Percentiles rank a stretch among this genome's conserved stretches.
phyloP scores from a whole-genome alignment of 2,888 invertebrate species.

The Latheticus oryzae region DNA sequence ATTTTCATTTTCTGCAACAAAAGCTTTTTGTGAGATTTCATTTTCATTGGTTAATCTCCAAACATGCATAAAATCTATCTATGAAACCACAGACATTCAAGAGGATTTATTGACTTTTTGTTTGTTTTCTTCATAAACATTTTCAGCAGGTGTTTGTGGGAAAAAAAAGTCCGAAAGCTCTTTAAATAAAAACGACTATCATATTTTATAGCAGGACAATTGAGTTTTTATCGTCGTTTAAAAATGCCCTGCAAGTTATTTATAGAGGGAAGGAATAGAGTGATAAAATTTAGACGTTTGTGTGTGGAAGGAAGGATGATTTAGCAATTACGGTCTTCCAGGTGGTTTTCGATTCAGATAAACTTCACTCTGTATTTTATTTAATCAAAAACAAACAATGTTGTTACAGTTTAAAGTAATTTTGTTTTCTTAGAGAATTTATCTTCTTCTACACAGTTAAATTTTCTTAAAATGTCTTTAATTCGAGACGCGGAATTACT shows the following conservation, averaged over 20 bases:
- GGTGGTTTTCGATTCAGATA: too few species aligned
- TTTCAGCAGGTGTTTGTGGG: too few species aligned
- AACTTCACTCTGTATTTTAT: too few species aligned
- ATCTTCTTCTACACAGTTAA: too few species aligned
- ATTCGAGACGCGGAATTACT: not conserved
- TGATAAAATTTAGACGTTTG: conserved; percentile 29
- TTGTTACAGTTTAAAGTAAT: too few species aligned
- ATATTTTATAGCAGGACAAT: conserved; percentile 18
- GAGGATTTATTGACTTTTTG: too few species aligned
- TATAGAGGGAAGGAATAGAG: conserved; percentile 11
- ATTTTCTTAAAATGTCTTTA: not conserved
- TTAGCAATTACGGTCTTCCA: conserved; percentile 15
- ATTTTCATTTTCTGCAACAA: conserved; percentile 14
- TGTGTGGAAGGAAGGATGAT: conserved; percentile 20
- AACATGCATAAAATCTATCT: conserved; percentile 19
- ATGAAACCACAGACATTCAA: conserved; percentile 12
- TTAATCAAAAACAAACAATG: too few species aligned
- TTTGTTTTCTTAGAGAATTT: too few species aligned
- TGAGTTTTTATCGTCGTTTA: conserved; percentile 23
- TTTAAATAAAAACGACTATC: conserved; percentile 1
- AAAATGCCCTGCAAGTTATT: conserved; percentile 23
- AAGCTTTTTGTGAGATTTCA: conserved; percentile 7
- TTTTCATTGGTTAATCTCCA: conserved; percentile 21
- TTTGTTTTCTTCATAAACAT: too few species aligned
- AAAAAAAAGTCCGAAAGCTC: too few species aligned